Percentiles rank a stretch among this genome's conserved stretches.
These are phyloP conservation scores for Pionites leucogaster DNA, from an alignment of 2,113 vertebrate genomes.

Conservation along the genomic window DNA sequence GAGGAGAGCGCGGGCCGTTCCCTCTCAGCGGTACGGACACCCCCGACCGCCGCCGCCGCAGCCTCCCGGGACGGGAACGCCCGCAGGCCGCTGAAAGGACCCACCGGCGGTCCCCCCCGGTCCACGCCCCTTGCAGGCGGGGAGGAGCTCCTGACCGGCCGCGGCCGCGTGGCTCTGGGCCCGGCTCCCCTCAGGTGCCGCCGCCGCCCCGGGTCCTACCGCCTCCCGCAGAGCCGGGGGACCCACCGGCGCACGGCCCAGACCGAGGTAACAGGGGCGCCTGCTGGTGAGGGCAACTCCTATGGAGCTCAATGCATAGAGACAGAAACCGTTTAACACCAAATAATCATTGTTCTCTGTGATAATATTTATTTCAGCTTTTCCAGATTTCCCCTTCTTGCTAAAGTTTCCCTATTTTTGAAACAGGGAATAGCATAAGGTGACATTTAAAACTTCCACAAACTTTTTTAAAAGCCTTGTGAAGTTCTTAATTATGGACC, in stretches of 20 bases:
- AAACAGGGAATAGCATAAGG: not conserved
- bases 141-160: not conserved
- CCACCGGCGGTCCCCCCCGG: too few species aligned
- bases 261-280: not conserved
- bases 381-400: not conserved
- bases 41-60: too few species aligned
- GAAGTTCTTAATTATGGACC: not conserved
- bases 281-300: not conserved
- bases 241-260: not conserved
- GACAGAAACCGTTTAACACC: not conserved
- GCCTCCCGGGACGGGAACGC: not conserved
- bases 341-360: rapidly evolving
- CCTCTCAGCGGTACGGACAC: rapidly evolving
- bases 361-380: too few species aligned
- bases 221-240: not conserved
- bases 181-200: not conserved
- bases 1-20: rapidly evolving
- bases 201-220: not conserved
- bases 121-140: not conserved
- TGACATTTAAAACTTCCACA: not conserved
- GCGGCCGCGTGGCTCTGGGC: not conserved
- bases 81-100: too few species aligned
- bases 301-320: not conserved
- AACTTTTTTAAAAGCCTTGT: not conserved
- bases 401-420: too few species aligned